Conservation (phyloP, 2,888 invertebrate species). For the Blastobasis adustella region DNA sequence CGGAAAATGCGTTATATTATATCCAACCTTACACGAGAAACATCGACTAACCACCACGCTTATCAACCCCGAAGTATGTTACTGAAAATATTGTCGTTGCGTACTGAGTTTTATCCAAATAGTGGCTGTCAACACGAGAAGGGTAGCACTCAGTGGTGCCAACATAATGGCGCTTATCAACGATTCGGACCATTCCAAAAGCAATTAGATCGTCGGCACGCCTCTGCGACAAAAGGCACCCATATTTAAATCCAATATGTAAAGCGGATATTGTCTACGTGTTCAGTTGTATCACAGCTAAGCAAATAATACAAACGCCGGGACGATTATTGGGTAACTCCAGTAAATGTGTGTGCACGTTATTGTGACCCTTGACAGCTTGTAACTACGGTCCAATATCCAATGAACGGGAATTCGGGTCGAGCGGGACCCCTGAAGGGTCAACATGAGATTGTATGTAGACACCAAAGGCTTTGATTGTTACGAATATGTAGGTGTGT, state of each 20-base stretch:
- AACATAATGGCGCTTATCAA: too few species aligned
- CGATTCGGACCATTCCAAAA: too few species aligned
- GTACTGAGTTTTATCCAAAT: too few species aligned
- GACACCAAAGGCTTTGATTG: conserved; percentile 21
- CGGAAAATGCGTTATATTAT: too few species aligned
- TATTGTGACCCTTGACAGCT: conserved; percentile 2
- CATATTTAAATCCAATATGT: conserved; percentile 3
- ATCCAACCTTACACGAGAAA: too few species aligned
- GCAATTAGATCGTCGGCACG: too few species aligned
- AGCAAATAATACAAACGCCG: conserved; percentile 5
- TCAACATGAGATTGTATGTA: conserved; percentile 23
- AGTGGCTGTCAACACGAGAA: too few species aligned
- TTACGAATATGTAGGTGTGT: conserved; percentile 7
- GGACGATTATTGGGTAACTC: conserved; percentile 5
- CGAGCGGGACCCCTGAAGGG: conserved; percentile 7
- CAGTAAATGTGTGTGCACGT: not conserved
- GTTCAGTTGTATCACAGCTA: not conserved
- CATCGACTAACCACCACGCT: too few species aligned
- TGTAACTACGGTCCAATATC: not conserved
- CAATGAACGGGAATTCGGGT: too few species aligned
- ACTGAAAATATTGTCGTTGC: too few species aligned
- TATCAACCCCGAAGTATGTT: too few species aligned
- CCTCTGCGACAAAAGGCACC: not conserved
- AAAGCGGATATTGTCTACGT: conserved; percentile 4
- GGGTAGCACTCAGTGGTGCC: too few species aligned